Percentiles rank a stretch among this genome's conserved stretches.
These are phyloP conservation scores for Thalpophila matura DNA, from an alignment of 2,888 invertebrate genomes.

Conservation along the genomic window DNA sequence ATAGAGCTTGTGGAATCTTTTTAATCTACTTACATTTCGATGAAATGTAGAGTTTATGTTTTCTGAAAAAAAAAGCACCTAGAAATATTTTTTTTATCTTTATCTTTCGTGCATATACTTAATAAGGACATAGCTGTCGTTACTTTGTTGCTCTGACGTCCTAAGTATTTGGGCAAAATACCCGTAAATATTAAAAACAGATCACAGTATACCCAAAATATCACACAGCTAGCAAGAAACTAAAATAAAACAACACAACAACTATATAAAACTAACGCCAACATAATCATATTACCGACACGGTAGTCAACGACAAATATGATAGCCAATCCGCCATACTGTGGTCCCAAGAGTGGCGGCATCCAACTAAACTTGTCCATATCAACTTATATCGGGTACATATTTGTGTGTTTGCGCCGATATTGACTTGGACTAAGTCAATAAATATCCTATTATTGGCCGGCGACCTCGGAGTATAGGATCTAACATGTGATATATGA, in stretches of 20 bases:
- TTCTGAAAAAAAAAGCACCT: too few species aligned
- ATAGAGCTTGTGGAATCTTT: too few species aligned
- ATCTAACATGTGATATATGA: slow-evolving; percentile 5
- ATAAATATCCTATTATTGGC: slow-evolving; percentile 59
- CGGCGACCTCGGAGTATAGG: slow-evolving; percentile 20
- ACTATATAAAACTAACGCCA: slow-evolving; percentile 57
- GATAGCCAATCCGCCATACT: slow-evolving; percentile 63
- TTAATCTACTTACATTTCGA: too few species aligned
- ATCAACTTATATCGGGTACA: slow-evolving; percentile 36
- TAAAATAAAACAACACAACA: slow-evolving; percentile 53
- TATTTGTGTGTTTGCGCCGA: slow-evolving; percentile 36
- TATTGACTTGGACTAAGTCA: slow-evolving; percentile 57
- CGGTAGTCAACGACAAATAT: slow-evolving; percentile 64
- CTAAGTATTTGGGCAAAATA: too few species aligned
- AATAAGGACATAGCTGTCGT: too few species aligned
- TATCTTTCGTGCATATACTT: too few species aligned
- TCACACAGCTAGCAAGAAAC: slow-evolving; percentile 28
- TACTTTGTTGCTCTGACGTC: too few species aligned
- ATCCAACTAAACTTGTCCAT: slow-evolving; percentile 60
- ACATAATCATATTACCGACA: slow-evolving; percentile 66
- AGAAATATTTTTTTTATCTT: too few species aligned
- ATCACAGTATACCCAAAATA: slow-evolving; percentile 10
- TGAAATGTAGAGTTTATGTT: too few species aligned
- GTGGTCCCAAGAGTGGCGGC: slow-evolving; percentile 53
- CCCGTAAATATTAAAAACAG: slow-evolving; percentile 3